Evolutionary conservation across 2,797 vertebrate species (phyloP), one percentile per base, ranked within the genome.

Genomic region (Melanotaenia trifasciata): DNA sequence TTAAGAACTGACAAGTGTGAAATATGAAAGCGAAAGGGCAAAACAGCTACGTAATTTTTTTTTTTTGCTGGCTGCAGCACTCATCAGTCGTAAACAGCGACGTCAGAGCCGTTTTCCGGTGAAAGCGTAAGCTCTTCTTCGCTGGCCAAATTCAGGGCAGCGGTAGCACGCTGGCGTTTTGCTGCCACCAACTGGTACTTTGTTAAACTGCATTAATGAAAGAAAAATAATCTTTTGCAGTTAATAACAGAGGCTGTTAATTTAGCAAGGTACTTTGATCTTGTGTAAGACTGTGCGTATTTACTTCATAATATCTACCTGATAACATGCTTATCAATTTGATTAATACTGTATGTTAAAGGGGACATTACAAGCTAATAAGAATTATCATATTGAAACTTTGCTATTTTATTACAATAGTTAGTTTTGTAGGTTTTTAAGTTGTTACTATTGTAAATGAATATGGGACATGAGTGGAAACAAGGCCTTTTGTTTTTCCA

Each of bases 21-120:
- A 33, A 32, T 3, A 9, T 7, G 13, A 18, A 1, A 18, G 0
- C 40, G 0, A 47, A n/a, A 4, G n/a, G 54, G 1, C 2, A 11
- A 36, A 56, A 1, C 8, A 7, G 26, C n/a, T 5, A 32, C 70
- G 0, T 5, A 2, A 36, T 28, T 28, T 28, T 4, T 30, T 30
- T 30, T 30, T 30, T 30, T 14, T 59, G 54, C 43, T 14, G 26
- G 7, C 16, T 66, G 64, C 70, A 63, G 32, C 81, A 70, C 53
- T 8, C 20, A 82, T 79, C 80, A 81, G 64, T 51, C 72, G 80
- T 69, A 66, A 74, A 67, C 64, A 74, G 22, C n/a, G 13, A 35
- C 64, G 58, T 53, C 47, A 35, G 24, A 0, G 7, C 40, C 26
- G 24, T 56, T 12, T 56, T 56, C 26, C 26, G 54, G 54, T 30